These are phyloP conservation scores for Anodontia alba DNA, from an alignment of 2,888 invertebrate species.

Conservation along the genomic window DNA sequence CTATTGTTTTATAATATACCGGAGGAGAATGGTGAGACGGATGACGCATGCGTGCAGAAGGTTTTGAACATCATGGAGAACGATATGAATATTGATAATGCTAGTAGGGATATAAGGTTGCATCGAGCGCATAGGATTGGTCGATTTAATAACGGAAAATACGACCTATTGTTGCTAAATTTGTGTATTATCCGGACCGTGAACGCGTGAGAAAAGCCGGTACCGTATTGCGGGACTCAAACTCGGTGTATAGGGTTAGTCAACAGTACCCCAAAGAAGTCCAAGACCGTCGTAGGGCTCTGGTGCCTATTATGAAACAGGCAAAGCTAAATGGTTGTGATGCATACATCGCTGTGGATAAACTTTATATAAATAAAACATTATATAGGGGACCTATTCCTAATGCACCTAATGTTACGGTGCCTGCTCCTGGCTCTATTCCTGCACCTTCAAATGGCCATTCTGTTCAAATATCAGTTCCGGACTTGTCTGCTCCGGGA, in stretches of 20 bases:
- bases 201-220: background rate
- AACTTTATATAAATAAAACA: constrained; percentile 1
- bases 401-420: background rate
- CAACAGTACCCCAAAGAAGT: constrained; percentile 5
- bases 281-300: background rate
- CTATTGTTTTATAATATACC: background rate
- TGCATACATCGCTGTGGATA: background rate
- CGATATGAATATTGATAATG: background rate
- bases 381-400: background rate
- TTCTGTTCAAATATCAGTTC: too few relatives aligned
- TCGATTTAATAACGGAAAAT: background rate
- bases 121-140: background rate
- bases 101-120: background rate
- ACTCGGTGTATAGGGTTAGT: background rate
- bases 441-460: too few relatives aligned
- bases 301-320: background rate
- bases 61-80: background rate
- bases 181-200: background rate
- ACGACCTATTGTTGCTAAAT: background rate
- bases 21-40: background rate
- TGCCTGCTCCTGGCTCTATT: too few relatives aligned
- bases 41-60: background rate
- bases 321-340: background rate
- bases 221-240: background rate
- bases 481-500: too few relatives aligned